Evolutionary conservation across 2,797 vertebrate genomes (phyloP).

Genomic region (Mormyrops attenuatus): DNA sequence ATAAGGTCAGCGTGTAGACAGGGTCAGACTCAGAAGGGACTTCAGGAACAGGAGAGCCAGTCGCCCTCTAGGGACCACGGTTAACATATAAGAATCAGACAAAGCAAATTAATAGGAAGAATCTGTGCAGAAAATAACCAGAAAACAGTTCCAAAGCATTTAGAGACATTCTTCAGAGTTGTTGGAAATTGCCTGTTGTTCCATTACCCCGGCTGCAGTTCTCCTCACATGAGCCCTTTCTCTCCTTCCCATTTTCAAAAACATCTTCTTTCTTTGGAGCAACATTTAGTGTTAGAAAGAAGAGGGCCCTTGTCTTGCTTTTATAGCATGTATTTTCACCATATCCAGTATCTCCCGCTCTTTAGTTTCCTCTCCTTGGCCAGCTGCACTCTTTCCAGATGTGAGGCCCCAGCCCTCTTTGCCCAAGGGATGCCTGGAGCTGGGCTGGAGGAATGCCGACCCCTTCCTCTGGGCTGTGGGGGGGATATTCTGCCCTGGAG

Average conservation of each 20-base stretch:
- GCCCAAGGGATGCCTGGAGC: constrained; percentile 9
- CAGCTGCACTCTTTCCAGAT: constrained; percentile 52
- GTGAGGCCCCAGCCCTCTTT: constrained; percentile 38
- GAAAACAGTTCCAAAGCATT: not conserved
- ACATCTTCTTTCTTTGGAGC: not conserved
- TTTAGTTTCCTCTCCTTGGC: not conserved
- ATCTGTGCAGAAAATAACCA: not conserved
- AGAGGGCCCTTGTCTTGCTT: not conserved
- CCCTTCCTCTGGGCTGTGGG: constrained; percentile 22
- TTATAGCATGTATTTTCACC: not conserved
- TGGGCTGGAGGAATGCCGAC: constrained; percentile 36
- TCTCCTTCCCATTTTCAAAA: not conserved
- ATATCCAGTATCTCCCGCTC: not conserved
- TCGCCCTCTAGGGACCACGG: not conserved
- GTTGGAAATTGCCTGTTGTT: not conserved
- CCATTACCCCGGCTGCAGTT: not conserved
- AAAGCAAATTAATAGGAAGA: not conserved
- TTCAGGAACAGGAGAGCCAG: not conserved
- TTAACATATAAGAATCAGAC: not conserved
- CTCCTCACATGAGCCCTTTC: not conserved
- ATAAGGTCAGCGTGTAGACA: not conserved
- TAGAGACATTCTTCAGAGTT: not conserved
- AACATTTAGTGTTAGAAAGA: not conserved
- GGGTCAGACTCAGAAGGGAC: not conserved
- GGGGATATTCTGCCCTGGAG: not conserved